These are phyloP conservation scores for Phalanger gymnotis DNA, from an alignment of 2,797 vertebrate species.

Conservation along the genomic window DNA sequence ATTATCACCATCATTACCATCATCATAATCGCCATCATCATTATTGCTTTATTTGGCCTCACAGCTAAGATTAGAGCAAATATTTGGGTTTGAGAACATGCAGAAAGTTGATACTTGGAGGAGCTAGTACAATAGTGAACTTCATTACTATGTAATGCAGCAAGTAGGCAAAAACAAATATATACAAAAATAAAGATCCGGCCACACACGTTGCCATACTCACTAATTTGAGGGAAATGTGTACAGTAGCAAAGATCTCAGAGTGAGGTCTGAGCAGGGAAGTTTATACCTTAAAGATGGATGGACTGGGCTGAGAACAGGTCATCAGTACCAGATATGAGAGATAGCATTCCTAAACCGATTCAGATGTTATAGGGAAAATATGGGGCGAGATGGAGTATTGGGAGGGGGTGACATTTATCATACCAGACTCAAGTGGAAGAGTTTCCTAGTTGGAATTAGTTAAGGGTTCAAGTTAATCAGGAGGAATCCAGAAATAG, in stretches of 20 bases:
- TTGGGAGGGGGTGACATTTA: not conserved
- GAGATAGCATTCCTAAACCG: not conserved
- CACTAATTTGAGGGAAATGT: not conserved
- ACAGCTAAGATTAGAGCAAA: not conserved
- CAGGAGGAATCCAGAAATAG: not conserved
- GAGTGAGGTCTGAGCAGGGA: not conserved
- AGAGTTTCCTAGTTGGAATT: not conserved
- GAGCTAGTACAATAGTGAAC: not conserved
- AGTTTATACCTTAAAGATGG: not conserved
- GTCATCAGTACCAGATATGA: not conserved
- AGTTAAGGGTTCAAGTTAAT: not conserved
- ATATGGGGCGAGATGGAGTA: too few species aligned
- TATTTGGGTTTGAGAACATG: not conserved
- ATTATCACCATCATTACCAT: not conserved
- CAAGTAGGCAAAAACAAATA: not conserved
- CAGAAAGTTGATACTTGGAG: not conserved
- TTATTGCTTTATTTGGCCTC: not conserved
- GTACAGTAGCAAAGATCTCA: not conserved
- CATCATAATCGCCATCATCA: too few species aligned
- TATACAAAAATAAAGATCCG: not conserved
- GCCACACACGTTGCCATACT: not conserved
- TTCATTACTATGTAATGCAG: not conserved
- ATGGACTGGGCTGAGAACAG: not conserved
- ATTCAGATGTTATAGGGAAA: not conserved
- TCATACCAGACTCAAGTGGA: not conserved